These are phyloP conservation scores for Amphibalanus amphitrite DNA, from an alignment of 1,140 invertebrate species.

Conservation along the genomic window DNA sequence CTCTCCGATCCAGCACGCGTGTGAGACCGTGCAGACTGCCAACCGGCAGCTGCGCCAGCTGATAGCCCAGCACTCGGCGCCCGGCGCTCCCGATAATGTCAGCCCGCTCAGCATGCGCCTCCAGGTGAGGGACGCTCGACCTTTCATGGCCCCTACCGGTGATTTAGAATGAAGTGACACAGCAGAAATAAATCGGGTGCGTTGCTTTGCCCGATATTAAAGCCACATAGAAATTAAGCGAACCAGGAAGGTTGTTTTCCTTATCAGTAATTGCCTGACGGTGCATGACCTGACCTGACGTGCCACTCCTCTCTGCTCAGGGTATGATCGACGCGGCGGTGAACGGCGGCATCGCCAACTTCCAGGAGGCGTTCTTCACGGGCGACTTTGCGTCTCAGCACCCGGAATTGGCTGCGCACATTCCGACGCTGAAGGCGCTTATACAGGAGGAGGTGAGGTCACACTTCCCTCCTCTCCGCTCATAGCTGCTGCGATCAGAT, in stretches of 20 bases:
- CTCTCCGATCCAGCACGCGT: slow-evolving; percentile 78
- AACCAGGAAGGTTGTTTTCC: no score
- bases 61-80: slow-evolving; percentile 54
- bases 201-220: no score
- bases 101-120: slow-evolving; percentile 84
- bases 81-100: slow-evolving; percentile 53
- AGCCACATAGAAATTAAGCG: no score
- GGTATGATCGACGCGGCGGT: slow-evolving; percentile 90
- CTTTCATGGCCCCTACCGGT: no score
- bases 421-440: slow-evolving; percentile 49
- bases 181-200: no score
- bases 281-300: not conserved
- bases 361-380: slow-evolving; percentile 79
- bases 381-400: slow-evolving; percentile 53
- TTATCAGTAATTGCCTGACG: no score
- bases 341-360: slow-evolving; percentile 88
- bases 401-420: slow-evolving; percentile 51
- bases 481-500: no score
- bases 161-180: no score
- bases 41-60: slow-evolving; percentile 63
- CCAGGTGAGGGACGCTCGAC: no score
- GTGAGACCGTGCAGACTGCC: slow-evolving; percentile 77
- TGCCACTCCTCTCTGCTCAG: slow-evolving; percentile 18
- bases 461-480: no score
- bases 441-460: slow-evolving; percentile 50